These are phyloP conservation scores for Ridgeia piscesae DNA, from an alignment of 1,140 invertebrate genomes.

Conservation along the genomic window DNA sequence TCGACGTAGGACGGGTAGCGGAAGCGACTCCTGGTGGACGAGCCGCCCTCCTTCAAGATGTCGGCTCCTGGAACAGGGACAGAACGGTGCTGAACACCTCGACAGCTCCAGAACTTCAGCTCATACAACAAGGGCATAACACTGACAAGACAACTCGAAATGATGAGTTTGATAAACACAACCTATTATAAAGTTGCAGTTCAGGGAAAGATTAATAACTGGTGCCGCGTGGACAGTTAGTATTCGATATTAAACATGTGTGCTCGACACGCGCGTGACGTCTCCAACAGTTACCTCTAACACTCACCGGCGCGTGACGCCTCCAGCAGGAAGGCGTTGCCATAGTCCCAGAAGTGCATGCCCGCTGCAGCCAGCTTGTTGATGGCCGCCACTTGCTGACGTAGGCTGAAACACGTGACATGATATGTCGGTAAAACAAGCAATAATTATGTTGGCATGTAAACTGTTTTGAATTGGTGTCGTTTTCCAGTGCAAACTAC, in stretches of 20 bases:
- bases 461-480: too few relatives aligned
- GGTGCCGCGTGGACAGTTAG: too few relatives aligned
- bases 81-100: neutral
- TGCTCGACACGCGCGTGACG: neutral
- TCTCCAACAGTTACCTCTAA: too few relatives aligned
- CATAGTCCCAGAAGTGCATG: conserved; percentile 73
- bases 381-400: conserved; percentile 67
- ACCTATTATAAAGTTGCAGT: neutral
- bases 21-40: conserved; percentile 59
- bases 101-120: neutral
- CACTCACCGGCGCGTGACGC: conserved; percentile 64
- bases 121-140: too few relatives aligned
- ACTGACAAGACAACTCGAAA: neutral
- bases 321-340: conserved; percentile 72
- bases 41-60: conserved; percentile 53
- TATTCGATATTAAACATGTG: neutral
- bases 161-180: neutral
- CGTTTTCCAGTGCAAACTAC: too few relatives aligned
- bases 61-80: conserved; percentile 52
- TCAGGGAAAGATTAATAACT: neutral
- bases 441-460: too few relatives aligned
- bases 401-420: conserved; percentile 53
- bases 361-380: conserved; percentile 63
- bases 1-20: conserved; percentile 72
- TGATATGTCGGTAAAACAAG: neutral